Evolutionary conservation across 1,140 invertebrate species (phyloP), one percentile per base, ranked within the genome.

Genomic region (Drosophila repleta): DNA sequence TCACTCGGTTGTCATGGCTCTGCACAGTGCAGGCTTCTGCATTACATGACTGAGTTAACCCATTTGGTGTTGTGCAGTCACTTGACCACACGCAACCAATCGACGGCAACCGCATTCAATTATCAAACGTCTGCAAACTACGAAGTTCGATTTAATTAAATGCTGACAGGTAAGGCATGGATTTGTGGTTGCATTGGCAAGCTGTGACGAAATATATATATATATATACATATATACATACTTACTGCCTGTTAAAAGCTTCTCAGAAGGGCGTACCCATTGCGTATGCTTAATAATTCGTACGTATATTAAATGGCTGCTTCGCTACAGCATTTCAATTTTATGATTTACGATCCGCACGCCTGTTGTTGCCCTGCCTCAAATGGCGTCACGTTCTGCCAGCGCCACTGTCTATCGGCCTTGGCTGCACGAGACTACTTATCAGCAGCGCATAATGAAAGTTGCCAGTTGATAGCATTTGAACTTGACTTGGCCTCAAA

Each of bases 321-420:
- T n/a, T 37, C n/a, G 11, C 41, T 2, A 5, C 15, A 21, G 29
- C 29, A 53, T 70, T 70, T 18, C 39, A 48, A 64, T 64, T 74
- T 70, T 10, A 17, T 71, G 61, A 71, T 75, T 75, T 71, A 75
- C 49, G 73, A 64, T 70, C 35, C 39, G 2, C 8, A 24, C 18
- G 26, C 32, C 32, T 35, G 32, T 35, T 35, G 10, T 35, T 35
- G 11, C 15, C 4, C 4, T n/a, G 17, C 11, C 46, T 15, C 52
- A 69, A 51, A 48, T 70, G 53, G 60, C 72, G 55, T 71, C 58
- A 69, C 58, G 66, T 69, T 46, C 17, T 46, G n/a, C 21, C 41
- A 6, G n/a, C 35, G 51, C 13, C 41, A 39, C 4, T 37, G 17
- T 24, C 60, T 51, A 64, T 32, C 49, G 57, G 29, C 56, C 57